Base-by-base conservation (phyloP, 2,888 invertebrate genomes). In the Pyrrhia umbra region DNA sequence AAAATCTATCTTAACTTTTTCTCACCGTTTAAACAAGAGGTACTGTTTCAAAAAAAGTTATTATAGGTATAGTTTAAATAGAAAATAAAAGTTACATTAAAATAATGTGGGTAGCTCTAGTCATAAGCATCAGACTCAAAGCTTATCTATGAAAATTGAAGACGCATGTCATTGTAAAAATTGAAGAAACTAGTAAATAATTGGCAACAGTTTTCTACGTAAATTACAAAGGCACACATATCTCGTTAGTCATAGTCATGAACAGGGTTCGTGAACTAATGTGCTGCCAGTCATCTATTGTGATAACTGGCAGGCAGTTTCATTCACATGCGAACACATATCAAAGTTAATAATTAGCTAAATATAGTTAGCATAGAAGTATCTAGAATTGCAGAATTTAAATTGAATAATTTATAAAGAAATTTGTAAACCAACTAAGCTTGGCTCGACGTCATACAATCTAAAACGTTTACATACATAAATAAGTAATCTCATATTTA, bases 271-370 rank as follows among this genome's bases (percentile, higher is more conserved):
- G 20, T 58, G 47, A 55, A 43, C 50, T 34, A 49, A 39, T 51
- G 18, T 25, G 40, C 20, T 65, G 77, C 34, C 68, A 64, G 54
- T 74, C 62, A 66, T 16, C 46, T 47, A 23, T 15, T 21, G 23
- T 23, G 21, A 2, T 43, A 50, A 15, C 68, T 56, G 67, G 15
- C 42, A 47, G 13, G 5, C 45, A 40, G 6, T 30, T 60, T 27
- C 16, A 49, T 51, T 57, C 6, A 4, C 40, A 51, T 37, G 37
- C 18, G 20, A 63, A 56, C 16, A 39, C 13, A 40, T 58, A 30
- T 42, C 42, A n/a, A 2, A 5, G 39, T 39, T 34, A 1, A 6
- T 45, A 23, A 45, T 15, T 37, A 6, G 6, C 8, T 15, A 25
- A 10, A 46, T 15, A 25, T 23, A 15, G 21, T n/a, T n/a, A 43